These are phyloP conservation scores for Ophioninae sp. DNA, from an alignment of 2,888 invertebrate species.

Conservation along the genomic window DNA sequence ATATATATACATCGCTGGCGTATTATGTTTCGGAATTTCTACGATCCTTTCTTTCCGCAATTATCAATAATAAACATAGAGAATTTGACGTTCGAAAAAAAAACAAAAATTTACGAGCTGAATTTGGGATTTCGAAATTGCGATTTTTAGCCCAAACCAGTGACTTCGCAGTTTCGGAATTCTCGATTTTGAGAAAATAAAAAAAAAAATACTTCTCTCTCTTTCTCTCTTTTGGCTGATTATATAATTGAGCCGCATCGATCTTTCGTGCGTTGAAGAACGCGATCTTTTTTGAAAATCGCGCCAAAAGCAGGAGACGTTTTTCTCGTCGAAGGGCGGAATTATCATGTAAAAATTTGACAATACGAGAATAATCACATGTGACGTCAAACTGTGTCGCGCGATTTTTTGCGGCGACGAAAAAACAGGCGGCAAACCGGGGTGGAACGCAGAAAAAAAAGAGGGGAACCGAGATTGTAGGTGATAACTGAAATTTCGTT, in stretches of 20 bases:
- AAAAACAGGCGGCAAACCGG: not conserved
- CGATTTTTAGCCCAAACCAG: not conserved
- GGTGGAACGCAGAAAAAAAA: not conserved
- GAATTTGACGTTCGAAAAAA: not conserved
- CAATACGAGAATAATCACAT: not conserved
- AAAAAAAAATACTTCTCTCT: not conserved
- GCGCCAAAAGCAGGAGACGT: not conserved
- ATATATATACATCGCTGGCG: not conserved
- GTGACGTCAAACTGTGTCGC: not conserved
- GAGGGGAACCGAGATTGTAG: not conserved
- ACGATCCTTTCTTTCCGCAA: not conserved
- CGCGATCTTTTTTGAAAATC: not conserved
- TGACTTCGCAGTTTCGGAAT: not conserved
- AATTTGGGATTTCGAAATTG: not conserved
- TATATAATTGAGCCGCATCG: not conserved
- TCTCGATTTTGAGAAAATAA: not conserved
- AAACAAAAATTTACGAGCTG: not conserved
- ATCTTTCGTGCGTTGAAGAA: not conserved
- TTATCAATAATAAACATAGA: not conserved
- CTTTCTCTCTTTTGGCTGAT: not conserved
- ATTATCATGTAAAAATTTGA: conserved; percentile 5
- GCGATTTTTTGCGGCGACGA: not conserved
- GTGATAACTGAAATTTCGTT: not conserved
- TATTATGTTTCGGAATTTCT: not conserved
- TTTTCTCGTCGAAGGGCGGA: not conserved